Conservation (phyloP, 2,888 invertebrate species). For the Nasonia oneida region DNA sequence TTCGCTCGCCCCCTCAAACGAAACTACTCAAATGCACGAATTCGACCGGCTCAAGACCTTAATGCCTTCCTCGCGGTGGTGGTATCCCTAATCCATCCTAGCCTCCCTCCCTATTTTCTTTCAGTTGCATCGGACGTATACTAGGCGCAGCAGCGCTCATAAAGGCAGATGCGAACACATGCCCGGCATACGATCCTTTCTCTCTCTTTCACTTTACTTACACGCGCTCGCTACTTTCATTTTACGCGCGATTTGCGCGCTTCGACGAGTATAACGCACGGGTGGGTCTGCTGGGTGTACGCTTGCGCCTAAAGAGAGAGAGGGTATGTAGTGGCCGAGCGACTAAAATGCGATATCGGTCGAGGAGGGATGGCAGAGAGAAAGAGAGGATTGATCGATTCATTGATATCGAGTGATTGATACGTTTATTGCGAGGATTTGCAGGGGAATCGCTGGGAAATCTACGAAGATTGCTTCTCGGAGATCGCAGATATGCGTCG, state of each 20-base stretch:
- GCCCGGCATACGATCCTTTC: conserved; percentile 73
- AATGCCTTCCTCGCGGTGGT: conserved; percentile 33
- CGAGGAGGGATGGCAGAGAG: not conserved
- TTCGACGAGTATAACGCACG: not conserved
- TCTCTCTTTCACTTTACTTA: conserved; percentile 13
- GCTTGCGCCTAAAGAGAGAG: not conserved
- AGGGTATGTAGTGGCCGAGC: not conserved
- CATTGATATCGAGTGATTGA: conserved; percentile 22
- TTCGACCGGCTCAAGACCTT: not conserved
- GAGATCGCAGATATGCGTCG: not conserved
- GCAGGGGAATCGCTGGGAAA: not conserved
- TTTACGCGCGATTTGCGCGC: conserved; percentile 40
- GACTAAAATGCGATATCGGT: not conserved
- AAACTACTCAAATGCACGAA: conserved; percentile 29
- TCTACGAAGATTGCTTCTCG: not conserved
- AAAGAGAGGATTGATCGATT: conserved; percentile 56
- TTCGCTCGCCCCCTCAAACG: not conserved
- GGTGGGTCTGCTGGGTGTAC: not conserved
- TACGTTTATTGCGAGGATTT: conserved; percentile 20
- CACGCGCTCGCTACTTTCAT: not conserved
- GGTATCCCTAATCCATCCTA: conserved; percentile 44
- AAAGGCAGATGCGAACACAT: conserved; percentile 78
- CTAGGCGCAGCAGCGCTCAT: conserved; percentile 73
- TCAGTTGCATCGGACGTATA: conserved; percentile 66
- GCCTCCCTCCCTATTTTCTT: not conserved